Percentiles rank a stretch among this genome's conserved stretches.
These are phyloP conservation scores for Neodiprion lecontei DNA, from an alignment of 1,140 invertebrate genomes.

Conservation along the genomic window DNA sequence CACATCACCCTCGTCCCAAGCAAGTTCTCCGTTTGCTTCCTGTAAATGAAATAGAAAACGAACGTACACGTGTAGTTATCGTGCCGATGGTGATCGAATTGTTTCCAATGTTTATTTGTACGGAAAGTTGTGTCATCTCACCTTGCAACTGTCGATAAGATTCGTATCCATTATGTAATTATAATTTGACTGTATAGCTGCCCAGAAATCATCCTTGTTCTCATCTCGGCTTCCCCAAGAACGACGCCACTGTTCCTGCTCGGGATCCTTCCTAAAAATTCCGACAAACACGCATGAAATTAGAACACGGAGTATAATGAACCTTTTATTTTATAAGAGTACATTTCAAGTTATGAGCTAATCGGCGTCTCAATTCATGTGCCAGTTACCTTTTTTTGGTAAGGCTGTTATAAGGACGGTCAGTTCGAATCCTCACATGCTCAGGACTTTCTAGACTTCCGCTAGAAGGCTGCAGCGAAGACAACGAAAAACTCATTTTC, in stretches of 20 bases:
- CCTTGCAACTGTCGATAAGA: conserved; percentile 86
- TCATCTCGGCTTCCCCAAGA: conserved; percentile 75
- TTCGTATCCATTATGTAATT: conserved; percentile 95
- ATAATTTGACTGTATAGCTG: conserved; percentile 85
- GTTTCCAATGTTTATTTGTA: no score
- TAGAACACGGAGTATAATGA: conserved; percentile 8
- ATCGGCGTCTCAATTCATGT: not conserved
- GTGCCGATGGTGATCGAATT: not conserved
- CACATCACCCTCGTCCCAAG: conserved; percentile 67
- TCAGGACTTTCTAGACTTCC: conserved; percentile 61
- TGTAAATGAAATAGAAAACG: conserved; percentile 44
- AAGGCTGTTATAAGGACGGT: conserved; percentile 72
- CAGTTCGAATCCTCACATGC: conserved; percentile 57
- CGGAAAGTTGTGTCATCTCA: conserved; percentile 33
- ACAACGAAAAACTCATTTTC: conserved; percentile 65
- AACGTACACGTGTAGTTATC: conserved; percentile 1
- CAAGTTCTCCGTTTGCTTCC: conserved; percentile 81
- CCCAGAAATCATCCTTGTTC: conserved; percentile 86
- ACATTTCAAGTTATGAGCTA: conserved; percentile 5
- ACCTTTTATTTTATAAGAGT: conserved; percentile 17
- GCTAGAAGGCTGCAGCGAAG: conserved; percentile 64
- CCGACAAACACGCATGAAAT: conserved; percentile 8
- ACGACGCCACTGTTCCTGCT: conserved; percentile 69
- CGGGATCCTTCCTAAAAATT: conserved; percentile 64
- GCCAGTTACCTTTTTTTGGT: conserved; percentile 67